Evolutionary conservation across 2,888 invertebrate species (phyloP), one percentile per base, ranked within the genome.

Genomic region (Coleophora deauratella): DNA sequence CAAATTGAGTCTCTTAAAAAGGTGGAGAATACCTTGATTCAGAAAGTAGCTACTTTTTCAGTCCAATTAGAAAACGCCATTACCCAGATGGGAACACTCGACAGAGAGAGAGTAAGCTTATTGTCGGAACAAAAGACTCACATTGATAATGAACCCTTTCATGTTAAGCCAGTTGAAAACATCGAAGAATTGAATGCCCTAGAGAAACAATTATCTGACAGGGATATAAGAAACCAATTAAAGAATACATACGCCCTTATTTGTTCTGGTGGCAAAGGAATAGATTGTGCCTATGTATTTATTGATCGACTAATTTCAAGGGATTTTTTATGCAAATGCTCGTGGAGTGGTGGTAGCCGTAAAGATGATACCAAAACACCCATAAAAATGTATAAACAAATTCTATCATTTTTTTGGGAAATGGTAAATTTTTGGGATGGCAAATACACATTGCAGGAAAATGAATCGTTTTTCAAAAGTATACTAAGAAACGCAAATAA

Each of bases 381-480:
- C 31, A 37, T 42, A 30, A 47, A 47, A 31, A 28, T 28, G 13
- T 47, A 38, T 30, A 45, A 47, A 45, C 41, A 43, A 27, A 2
- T 45, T 31, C 34, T 47, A 14, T 42, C 40, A 33, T 47, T 45
- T 47, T 45, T 34, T 36, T 41, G 31, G 33, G 43, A 42, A 37
- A 15, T 46, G 30, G 35, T 46, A 33, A 31, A 37, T 31, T 41
- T 36, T 11, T 48, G 43, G 45, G 47, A 48, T 14, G 9, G 41
- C 32, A 42, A 43, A 27, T 48, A 40, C 30, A 45, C 43, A 30
- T 11, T 34, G 8, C 35, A 38, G n/a, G 33, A 38, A 11, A 39
- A 44, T 28, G 43, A 45, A 45, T 31, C 33, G 28, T 43, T 47
- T 42, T 47, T 42, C 39, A 47, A 41, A 35, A 37, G n/a, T 42